Base-by-base conservation (phyloP, 2,888 invertebrate species). In the Chrysolina americana region DNA sequence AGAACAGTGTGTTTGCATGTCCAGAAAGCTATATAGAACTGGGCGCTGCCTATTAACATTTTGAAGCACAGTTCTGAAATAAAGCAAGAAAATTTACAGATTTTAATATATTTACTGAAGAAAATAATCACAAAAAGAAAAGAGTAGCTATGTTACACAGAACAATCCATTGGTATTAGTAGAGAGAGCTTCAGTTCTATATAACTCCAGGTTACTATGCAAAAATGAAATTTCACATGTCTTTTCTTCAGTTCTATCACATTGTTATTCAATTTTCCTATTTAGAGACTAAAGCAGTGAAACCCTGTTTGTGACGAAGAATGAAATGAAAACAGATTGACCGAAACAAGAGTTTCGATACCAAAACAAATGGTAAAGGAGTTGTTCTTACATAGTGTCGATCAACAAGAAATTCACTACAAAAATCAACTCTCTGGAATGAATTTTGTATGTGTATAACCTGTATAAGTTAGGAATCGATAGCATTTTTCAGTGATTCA, bases 11-110 rank as follows among this genome's bases (percentile, higher is more conserved):
- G 56, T 62, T 66, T 72, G 78, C 78, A 79, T 76, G 79, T 80
- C 76, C 74, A 79, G 79, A 80, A 85, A 86, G 87, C 86, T 87
- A 88, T 88, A 88, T 88, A 88, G 88, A 88, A 88, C 88, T 88
- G n/a, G n/a, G n/a, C n/a, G 84, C 84, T 73, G 74, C 75, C 71
- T 62, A 71, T 81, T 84, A 87, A 87, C 87, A 86, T 87, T 87
- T 87, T 88, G 87, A 88, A 88, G 87, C 87, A 85, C 85, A 84
- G 85, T 80, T 83, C 80, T 84, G 82, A 80, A 85, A 80, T 80
- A 83, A 85, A 84, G 81, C 76, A 83, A 83, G 80, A 82, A 82
- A 74, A 82, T 59, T 66, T 23, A 73, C 70, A 70, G 76, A 78
- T 76, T 79, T 77, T 78, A 79, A 74, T 79, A 82, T 70, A 79